These are phyloP conservation scores for Drosophila prostipennis DNA, from an alignment of 2,888 invertebrate genomes.

Conservation along the genomic window DNA sequence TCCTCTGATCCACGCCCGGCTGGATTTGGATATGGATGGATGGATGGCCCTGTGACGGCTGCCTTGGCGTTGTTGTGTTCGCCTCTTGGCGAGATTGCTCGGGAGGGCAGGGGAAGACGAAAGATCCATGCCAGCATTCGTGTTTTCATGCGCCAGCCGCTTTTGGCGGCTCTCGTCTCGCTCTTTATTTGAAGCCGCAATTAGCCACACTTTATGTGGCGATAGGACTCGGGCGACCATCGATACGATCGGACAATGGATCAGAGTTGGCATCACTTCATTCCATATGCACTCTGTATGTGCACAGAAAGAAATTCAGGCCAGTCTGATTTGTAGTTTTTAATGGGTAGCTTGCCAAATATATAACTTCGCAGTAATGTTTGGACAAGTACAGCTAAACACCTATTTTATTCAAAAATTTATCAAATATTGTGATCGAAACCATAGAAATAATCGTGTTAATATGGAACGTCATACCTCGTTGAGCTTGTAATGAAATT, in stretches of 20 bases:
- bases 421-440: no score
- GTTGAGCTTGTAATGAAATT: no score
- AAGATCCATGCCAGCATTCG: constrained; percentile 8
- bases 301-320: not conserved
- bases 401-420: no score
- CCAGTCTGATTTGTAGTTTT: not conserved
- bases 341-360: no score
- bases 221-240: constrained; percentile 62
- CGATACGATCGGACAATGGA: constrained; percentile 59
- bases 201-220: constrained; percentile 82
- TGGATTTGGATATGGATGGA: constrained; percentile 20
- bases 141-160: constrained; percentile 46
- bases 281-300: constrained; percentile 7
- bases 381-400: no score
- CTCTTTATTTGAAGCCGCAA: constrained; percentile 82
- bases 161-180: constrained; percentile 52
- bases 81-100: constrained; percentile 35
- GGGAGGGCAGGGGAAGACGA: constrained; percentile 9
- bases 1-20: constrained; percentile 13
- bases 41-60: constrained; percentile 15
- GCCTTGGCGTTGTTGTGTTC: constrained; percentile 3
- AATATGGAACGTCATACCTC: no score
- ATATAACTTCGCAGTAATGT: no score
- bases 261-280: constrained; percentile 14
- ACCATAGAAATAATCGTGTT: no score